A percentile compares a stretch with the other conserved stretches of the same genome.
These are phyloP conservation scores for Pyrrhosoma nymphula DNA, from an alignment of 2,888 invertebrate genomes.

Conservation along the genomic window DNA sequence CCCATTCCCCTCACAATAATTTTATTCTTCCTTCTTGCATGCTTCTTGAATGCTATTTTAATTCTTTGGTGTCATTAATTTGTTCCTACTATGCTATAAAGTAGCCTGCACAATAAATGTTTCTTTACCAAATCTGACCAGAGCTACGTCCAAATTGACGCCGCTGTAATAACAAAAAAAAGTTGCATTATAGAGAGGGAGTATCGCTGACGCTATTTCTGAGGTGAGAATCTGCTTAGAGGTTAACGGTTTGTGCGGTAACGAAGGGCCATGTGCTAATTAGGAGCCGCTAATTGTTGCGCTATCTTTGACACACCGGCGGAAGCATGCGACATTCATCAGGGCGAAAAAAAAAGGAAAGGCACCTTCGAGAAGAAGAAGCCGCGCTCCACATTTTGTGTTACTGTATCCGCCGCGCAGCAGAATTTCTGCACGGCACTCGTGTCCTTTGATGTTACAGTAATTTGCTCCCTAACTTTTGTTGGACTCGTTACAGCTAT, in stretches of 20 bases:
- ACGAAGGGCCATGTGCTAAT: background rate
- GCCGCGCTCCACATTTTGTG: background rate
- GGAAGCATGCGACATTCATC: background rate
- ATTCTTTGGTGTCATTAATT: no score
- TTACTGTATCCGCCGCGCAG: background rate
- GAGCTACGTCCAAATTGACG: no score
- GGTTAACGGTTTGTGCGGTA: background rate
- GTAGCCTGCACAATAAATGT: no score
- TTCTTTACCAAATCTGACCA: no score
- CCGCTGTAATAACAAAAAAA: no score
- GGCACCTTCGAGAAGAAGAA: background rate
- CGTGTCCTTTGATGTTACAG: background rate
- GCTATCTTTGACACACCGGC: background rate
- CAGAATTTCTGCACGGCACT: background rate
- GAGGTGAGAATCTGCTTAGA: background rate
- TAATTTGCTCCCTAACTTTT: no score
- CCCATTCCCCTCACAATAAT: no score
- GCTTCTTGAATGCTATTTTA: no score
- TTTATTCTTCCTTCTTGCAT: no score
- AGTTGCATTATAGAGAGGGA: background rate
- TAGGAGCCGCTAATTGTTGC: background rate
- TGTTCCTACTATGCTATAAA: no score
- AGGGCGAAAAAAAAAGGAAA: background rate
- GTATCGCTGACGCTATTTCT: background rate
- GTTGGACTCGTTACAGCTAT: no score